These are phyloP conservation scores for Homarus gammarus DNA, from an alignment of 2,888 invertebrate genomes.

Conservation along the genomic window DNA sequence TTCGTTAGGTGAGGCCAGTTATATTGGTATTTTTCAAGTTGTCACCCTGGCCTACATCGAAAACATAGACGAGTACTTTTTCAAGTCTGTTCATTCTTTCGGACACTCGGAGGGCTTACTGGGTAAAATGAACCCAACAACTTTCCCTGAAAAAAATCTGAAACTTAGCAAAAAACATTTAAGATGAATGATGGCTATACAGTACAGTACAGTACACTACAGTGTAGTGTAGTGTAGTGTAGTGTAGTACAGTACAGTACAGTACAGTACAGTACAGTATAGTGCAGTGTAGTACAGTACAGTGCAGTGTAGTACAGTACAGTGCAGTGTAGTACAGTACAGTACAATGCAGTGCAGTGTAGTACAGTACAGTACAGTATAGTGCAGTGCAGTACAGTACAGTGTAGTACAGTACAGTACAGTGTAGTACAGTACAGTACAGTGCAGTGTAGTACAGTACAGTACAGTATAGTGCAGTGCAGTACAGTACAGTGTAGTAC, in stretches of 20 bases:
- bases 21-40: no score
- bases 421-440: background rate
- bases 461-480: background rate
- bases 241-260: slow-evolving; percentile 18
- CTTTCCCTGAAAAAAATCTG: no score
- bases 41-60: no score
- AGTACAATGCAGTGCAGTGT: slow-evolving; percentile 7
- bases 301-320: slow-evolving; percentile 9
- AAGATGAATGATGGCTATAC: no score
- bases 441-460: background rate
- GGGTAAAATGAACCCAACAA: no score
- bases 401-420: background rate
- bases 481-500: background rate
- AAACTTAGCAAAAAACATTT: no score
- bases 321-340: background rate
- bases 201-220: slow-evolving; percentile 17
- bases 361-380: background rate
- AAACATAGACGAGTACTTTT: no score
- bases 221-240: slow-evolving; percentile 9
- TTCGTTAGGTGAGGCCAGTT: no score
- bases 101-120: no score
- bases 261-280: slow-evolving; percentile 8
- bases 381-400: background rate
- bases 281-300: background rate
- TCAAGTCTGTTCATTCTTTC: no score